Base-by-base conservation (phyloP, 2,797 vertebrate species). In the Myripristis jacobus region DNA sequence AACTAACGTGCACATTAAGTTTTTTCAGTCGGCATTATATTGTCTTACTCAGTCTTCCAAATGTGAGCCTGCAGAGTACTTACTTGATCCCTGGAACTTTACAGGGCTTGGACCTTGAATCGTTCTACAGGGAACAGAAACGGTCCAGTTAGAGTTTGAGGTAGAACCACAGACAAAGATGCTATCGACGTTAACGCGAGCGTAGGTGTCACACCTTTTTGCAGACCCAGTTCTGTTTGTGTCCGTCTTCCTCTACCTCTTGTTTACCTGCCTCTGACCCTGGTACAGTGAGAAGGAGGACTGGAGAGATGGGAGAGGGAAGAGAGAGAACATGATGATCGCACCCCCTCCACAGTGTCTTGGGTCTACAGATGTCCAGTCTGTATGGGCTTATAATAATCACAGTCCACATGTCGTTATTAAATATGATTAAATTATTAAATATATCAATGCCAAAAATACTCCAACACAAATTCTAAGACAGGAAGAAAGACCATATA, bases 31-130 rank as follows among this genome's bases (percentile, higher is more conserved):
- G 15, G 31, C 19, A 52, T 71, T 36, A 10, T 15, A 36, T 52
- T 38, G 36, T 10, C 31, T 34, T 48, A 48, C 19, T 48, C 46
- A 57, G 13, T 24, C 9, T 16, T 67, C 34, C 51, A 15, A 67
- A 22, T 21, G 0, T 51, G 46, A 78, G 52, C 0, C 62, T 44
- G 16, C 8, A 43, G 70, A 75, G 73, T 63, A 96, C 97, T 95
- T 88, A 98, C 97, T 96, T 95, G 89, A 98, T 98, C 87, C 96
- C 97, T 9, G 97, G 96, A 82, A 98, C 96, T 94, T 96, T 95
- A 73, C 96, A 96, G 73, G 92, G 95, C 83, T 97, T 96, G 63
- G 95, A 95, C 88, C 95, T 94, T 68, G 93, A 95, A 82, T 93
- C 92, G 63, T 93, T 90, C 96, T 98, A 71, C 78, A 87, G 31